phyloP scores from a whole-genome alignment of 1,140 invertebrate genomes.

The Teleogryllus occipitalis region DNA sequence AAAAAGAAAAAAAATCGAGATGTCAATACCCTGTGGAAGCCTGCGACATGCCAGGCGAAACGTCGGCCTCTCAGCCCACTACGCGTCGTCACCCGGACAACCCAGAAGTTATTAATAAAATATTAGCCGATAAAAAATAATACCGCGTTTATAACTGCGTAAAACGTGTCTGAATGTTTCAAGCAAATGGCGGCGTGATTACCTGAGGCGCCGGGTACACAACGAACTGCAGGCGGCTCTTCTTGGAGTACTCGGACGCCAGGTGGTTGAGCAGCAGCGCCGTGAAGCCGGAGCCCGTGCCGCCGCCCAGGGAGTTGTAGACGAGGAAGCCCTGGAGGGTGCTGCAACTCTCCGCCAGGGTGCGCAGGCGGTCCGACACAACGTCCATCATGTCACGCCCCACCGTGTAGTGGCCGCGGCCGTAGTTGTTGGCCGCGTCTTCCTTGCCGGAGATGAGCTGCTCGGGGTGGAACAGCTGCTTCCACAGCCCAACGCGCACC shows the following conservation, averaged over 20 bases:
- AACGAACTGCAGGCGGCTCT: constrained; percentile 39
- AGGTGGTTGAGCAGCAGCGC: constrained; percentile 73
- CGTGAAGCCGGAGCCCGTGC: constrained; percentile 75
- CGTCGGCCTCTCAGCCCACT: too few relatives aligned
- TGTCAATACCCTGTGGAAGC: too few relatives aligned
- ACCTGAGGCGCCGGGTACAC: constrained; percentile 68
- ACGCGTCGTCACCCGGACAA: too few relatives aligned
- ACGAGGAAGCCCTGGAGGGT: constrained; percentile 67
- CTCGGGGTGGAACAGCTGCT: constrained; percentile 55
- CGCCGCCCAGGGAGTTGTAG: constrained; percentile 72
- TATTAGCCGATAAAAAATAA: too few relatives aligned
- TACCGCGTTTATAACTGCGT: too few relatives aligned
- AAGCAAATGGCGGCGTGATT: background rate
- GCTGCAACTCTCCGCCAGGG: constrained; percentile 49
- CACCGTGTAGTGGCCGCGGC: constrained; percentile 54
- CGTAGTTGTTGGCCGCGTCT: constrained; percentile 41
- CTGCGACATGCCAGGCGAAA: too few relatives aligned
- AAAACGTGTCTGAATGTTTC: too few relatives aligned
- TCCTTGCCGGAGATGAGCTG: constrained; percentile 61
- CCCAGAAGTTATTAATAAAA: too few relatives aligned
- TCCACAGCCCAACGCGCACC: constrained; percentile 55
- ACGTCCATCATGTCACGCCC: constrained; percentile 35
- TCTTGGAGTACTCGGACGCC: constrained; percentile 69
- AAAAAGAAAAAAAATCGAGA: too few relatives aligned
- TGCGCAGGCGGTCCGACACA: constrained; percentile 37